Conservation (phyloP, 2,797 vertebrate genomes). For the Trematomus bernacchii region DNA sequence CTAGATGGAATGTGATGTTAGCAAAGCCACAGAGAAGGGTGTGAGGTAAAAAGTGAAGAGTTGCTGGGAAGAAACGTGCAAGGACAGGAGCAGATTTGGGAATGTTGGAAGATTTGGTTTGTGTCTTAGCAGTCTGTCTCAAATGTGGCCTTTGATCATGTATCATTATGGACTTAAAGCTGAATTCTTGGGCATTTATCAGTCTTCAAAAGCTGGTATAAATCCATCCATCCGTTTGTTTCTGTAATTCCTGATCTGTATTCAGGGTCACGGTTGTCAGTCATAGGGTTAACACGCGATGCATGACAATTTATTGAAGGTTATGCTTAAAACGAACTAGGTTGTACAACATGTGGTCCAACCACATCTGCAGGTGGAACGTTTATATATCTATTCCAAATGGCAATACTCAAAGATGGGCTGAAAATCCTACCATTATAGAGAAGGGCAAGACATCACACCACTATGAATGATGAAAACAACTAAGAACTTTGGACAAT, state of each 20-base stretch:
- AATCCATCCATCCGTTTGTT: constrained; percentile 25
- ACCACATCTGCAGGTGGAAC: background rate
- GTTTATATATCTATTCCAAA: background rate
- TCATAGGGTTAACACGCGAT: background rate
- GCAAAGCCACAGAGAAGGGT: constrained; percentile 28
- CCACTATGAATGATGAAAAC: background rate
- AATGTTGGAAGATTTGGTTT: constrained; percentile 50
- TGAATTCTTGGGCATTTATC: constrained; percentile 9
- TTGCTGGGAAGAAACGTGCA: constrained; percentile 42
- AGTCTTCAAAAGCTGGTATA: constrained; percentile 16
- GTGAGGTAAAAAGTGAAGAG: constrained; percentile 50
- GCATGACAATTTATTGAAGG: background rate
- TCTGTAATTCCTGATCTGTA: constrained; percentile 23
- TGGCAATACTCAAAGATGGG: background rate
- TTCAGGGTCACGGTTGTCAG: constrained; percentile 24
- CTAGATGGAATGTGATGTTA: constrained; percentile 51
- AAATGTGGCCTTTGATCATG: constrained; percentile 43
- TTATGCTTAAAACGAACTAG: background rate
- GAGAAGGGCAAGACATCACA: background rate
- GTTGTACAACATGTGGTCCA: background rate
- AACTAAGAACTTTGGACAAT: background rate
- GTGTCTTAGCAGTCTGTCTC: constrained; percentile 37
- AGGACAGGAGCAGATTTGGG: constrained; percentile 29
- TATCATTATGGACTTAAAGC: constrained; percentile 24
- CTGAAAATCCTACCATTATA: background rate